Evolutionary conservation across 2,113 vertebrate genomes (phyloP), one percentile per base, ranked within the genome.

Genomic region (Zosterops pallidus): DNA sequence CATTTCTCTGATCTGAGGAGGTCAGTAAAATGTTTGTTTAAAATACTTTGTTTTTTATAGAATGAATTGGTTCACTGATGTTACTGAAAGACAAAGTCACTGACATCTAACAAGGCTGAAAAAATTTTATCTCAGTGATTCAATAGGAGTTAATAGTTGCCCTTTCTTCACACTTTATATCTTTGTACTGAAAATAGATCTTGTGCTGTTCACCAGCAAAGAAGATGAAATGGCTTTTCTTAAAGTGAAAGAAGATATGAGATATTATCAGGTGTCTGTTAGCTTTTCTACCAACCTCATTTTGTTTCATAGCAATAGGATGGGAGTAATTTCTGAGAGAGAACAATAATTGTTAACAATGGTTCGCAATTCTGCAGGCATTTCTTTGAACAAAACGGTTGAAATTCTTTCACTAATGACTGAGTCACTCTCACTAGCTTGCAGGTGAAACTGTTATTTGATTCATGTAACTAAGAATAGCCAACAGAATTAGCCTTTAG

Each of bases 181-280:
- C 65, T 83, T 92, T 95, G 56, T 70, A 80, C 71, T 62, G 35
- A 86, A 95, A 95, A 97, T 65, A 91, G 82, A 87, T 71, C 50
- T 71, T 86, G 35, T 19, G 11, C 12, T 89, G 56, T 84, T 96
- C 76, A 85, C 68, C 75, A 92, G 46, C 35, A 63, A 75, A 94
- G 67, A 96, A 81, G 91, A 96, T 83, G 31, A 97, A 97, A 97
- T 91, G 6, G 89, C 46, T 96, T 97, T 95, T 81, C 86, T 96
- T 88, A 67, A 95, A 97, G 80, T 44, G 41, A 89, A 94, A 96
- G 95, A 95, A 79, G 77, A 91, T 82, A 94, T 75, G 92, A 97
- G 97, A 94, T 92, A 88, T 95, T 92, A 96, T 96, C 84, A 91
- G 33, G 41, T 65, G 63, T 74, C 53, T 7, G 6, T 90, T 86